Evolutionary conservation across 2,113 vertebrate genomes (phyloP).

Genomic region (Lophochroa leadbeateri): DNA sequence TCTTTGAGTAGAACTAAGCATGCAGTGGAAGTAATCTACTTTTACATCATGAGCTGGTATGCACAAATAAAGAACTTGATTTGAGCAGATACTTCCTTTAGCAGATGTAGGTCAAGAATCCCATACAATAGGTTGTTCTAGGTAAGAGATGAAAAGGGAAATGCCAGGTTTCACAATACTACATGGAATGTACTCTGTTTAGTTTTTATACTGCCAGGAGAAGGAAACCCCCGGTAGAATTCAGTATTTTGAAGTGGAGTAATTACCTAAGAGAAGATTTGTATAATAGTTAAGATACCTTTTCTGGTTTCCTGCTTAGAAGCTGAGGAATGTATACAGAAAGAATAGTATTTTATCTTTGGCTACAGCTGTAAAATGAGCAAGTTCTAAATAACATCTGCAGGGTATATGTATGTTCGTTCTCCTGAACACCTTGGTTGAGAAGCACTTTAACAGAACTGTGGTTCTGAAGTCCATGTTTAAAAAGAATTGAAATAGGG

Average conservation of each 20-base stretch:
- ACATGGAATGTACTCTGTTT: not conserved
- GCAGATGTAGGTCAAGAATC: not conserved
- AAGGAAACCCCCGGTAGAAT: not conserved
- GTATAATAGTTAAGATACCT: not conserved
- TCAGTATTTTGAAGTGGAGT: not conserved
- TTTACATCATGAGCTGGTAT: not conserved
- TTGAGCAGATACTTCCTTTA: not conserved
- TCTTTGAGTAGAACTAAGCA: not conserved
- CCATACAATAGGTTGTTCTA: not conserved
- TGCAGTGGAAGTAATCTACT: not conserved
- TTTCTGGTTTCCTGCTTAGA: not conserved
- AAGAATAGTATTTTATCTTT: not conserved
- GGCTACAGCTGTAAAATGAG: not conserved
- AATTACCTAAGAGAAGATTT: not conserved
- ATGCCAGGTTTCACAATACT: fast-evolving
- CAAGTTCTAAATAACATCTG: not conserved
- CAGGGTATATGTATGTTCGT: fast-evolving
- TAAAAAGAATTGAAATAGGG: not conserved
- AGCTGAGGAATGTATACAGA: not conserved
- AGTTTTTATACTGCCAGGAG: not conserved
- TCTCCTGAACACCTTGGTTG: not conserved
- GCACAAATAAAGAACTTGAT: not conserved
- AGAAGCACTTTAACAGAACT: not conserved
- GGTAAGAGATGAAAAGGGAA: not conserved
- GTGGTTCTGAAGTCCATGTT: not conserved